Conservation (phyloP, 2,113 vertebrate genomes). For the Protobothrops mucrosquamatus region DNA sequence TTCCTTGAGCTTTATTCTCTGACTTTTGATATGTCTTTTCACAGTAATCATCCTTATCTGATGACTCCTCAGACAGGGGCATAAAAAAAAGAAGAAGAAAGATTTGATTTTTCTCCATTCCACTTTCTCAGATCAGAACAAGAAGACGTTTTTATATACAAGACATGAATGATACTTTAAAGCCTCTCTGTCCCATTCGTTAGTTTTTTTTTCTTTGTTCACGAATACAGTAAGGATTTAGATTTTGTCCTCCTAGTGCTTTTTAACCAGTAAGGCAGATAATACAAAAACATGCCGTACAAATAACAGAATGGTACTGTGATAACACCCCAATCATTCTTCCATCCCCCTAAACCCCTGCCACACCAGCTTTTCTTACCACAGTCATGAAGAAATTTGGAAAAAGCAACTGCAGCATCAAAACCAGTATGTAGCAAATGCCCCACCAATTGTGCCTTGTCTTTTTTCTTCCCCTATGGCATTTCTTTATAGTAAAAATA, state of each 20-base stretch:
- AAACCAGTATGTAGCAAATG: not conserved
- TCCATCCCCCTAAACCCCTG: not conserved
- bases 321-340: not conserved
- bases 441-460: not conserved
- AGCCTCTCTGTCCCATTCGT: not conserved
- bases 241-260: not conserved
- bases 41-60: not conserved
- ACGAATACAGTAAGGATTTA: not conserved
- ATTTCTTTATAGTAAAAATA: not conserved
- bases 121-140: not conserved
- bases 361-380: not conserved
- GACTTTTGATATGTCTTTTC: not conserved
- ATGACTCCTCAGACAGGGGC: not conserved
- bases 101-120: not conserved
- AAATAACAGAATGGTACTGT: not conserved
- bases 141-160: not conserved
- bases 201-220: not conserved
- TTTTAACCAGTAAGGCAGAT: not conserved
- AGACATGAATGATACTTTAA: not conserved
- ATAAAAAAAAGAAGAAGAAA: not conserved
- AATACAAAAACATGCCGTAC: not conserved
- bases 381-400: not conserved
- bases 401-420: not conserved
- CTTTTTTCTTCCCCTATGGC: not conserved
- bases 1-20: not conserved